Evolutionary conservation across 2,888 invertebrate species (phyloP).

Genomic region (Amitus sp.): DNA sequence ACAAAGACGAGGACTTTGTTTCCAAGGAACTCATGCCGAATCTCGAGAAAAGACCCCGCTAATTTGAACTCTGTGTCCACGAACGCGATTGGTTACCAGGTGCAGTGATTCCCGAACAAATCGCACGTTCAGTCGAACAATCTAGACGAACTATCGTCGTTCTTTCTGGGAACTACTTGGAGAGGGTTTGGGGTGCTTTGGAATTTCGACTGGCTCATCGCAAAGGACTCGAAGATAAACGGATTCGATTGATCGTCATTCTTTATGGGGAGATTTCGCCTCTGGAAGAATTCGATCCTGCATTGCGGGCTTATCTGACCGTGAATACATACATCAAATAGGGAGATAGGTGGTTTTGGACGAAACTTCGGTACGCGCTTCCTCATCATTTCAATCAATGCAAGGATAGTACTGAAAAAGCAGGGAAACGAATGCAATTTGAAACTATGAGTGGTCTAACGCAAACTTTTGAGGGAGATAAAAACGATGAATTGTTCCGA

Average conservation of each 20-base stretch:
- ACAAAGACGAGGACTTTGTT: constrained; percentile 79
- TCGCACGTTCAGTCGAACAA: constrained; percentile 76
- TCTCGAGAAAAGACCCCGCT: constrained; percentile 72
- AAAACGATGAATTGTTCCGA: no score
- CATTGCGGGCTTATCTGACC: constrained; percentile 76
- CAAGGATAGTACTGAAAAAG: no score
- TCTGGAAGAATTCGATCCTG: constrained; percentile 72
- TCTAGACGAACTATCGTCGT: constrained; percentile 78
- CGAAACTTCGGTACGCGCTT: constrained; percentile 78
- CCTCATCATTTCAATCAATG: no score
- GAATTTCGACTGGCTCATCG: constrained; percentile 82
- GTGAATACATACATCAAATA: constrained; percentile 85
- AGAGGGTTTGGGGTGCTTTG: constrained; percentile 80
- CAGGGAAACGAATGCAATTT: no score
- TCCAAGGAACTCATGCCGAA: constrained; percentile 73
- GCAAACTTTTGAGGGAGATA: no score
- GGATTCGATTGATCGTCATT: constrained; percentile 79
- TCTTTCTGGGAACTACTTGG: constrained; percentile 76
- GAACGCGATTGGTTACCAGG: constrained; percentile 80
- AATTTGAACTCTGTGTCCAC: constrained; percentile 78
- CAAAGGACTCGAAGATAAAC: constrained; percentile 74
- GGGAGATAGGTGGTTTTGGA: constrained; percentile 87
- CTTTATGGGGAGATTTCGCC: constrained; percentile 77
- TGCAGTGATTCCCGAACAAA: constrained; percentile 76
- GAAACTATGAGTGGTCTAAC: no score